Evolutionary conservation across 2,797 vertebrate genomes (phyloP), one percentile per base, ranked within the genome.

Genomic region (Tenualosa ilisha): DNA sequence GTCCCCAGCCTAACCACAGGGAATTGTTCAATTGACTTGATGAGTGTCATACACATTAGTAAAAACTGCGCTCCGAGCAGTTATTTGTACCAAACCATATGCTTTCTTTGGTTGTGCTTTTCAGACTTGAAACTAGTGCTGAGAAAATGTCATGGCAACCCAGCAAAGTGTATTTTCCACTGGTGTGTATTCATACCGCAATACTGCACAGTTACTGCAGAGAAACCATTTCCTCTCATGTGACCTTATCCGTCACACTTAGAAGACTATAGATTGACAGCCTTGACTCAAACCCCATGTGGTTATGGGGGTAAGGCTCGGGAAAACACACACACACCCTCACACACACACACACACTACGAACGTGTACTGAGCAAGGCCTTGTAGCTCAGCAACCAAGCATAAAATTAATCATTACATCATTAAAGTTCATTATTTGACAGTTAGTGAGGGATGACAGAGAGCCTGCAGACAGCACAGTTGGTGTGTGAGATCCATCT

Each of bases 381-480:
- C 68, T 75, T 20, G 68, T 75, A 75, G 37, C 68, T 37, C 68
- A 43, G 68, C 68, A 75, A 75, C 68, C 68, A 75, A 75, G 68
- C 68, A 75, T 75, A 75, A 75, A 75, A 75, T 75, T 43, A 75
- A 75, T 75, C 68, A 75, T 75, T 75, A 43, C 68, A 75, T 75
- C 68, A 43, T 75, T 75, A 75, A 75, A 75, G 68, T 75, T 75
- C 68, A 75, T 75, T 75, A 75, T 75, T 75, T 75, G 68, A 75
- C 68, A 75, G 68, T 75, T 43, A 75, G 68, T 5, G 68, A 75
- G 15, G 68, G 65, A 72, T 37, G 65, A 72, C 65, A 75, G 37
- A 40, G 37, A 43, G 68, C 68, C 15, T 75, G 37, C 68, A 75
- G 68, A 43, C 37, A 75, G 17, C 68, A 17, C 37, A 3, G 37